These are phyloP conservation scores for Augochlora pura DNA, from an alignment of 1,140 invertebrate genomes.

Conservation along the genomic window DNA sequence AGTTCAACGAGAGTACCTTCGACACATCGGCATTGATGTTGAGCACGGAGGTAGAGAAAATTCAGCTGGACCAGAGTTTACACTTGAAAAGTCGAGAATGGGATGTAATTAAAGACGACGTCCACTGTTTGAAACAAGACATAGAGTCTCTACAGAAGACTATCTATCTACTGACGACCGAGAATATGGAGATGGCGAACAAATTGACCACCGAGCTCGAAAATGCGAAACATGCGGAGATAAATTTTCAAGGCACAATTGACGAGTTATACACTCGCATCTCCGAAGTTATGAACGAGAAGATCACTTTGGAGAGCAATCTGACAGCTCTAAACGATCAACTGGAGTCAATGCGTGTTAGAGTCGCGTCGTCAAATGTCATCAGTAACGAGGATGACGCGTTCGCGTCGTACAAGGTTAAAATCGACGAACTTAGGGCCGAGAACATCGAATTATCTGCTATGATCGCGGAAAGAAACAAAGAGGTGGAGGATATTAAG, in stretches of 20 bases:
- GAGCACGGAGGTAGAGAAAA: constrained; percentile 65
- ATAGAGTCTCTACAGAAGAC: constrained; percentile 69
- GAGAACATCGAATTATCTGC: constrained; percentile 70
- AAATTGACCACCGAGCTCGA: constrained; percentile 64
- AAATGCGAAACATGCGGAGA: constrained; percentile 43
- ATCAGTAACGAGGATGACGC: constrained; percentile 43
- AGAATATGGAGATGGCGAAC: constrained; percentile 69
- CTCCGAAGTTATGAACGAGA: constrained; percentile 55
- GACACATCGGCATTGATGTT: constrained; percentile 14
- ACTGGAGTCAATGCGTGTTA: constrained; percentile 34
- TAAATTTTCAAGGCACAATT: constrained; percentile 54
- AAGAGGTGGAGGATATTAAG: constrained; percentile 49
- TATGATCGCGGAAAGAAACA: constrained; percentile 56
- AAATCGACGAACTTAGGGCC: constrained; percentile 61
- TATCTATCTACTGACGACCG: constrained; percentile 66
- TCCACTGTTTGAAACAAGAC: constrained; percentile 66
- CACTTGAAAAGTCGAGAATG: constrained; percentile 64
- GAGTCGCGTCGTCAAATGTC: background rate
- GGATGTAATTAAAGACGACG: constrained; percentile 68
- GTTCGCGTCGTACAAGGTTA: constrained; percentile 39
- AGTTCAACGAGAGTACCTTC: constrained; percentile 13
- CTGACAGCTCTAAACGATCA: constrained; percentile 49
- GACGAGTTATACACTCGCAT: constrained; percentile 56
- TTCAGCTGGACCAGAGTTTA: constrained; percentile 59
- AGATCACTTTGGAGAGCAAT: constrained; percentile 53